phyloP scores from a whole-genome alignment of 2,113 vertebrate species.

The Arizona elegans region DNA sequence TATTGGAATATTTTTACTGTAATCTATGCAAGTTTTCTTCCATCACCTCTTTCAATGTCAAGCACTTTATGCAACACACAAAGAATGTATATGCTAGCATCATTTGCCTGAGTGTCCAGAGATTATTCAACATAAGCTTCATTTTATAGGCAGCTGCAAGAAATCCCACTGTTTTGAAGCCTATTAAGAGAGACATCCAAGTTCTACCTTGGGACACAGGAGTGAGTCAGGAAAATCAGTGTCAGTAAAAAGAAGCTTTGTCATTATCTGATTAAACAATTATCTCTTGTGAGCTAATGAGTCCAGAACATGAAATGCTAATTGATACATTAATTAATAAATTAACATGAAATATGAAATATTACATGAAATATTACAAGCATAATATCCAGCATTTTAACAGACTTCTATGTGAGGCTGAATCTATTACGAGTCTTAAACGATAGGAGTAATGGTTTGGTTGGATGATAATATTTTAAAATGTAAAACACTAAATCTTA shows the following conservation, averaged over 20 bases:
- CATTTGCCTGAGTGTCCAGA: not conserved
- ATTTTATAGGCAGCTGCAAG: not conserved
- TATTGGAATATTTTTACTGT: not conserved
- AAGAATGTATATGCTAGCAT: not conserved
- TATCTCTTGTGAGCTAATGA: not conserved
- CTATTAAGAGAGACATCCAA: not conserved
- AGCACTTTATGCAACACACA: not conserved
- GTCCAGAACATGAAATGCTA: not conserved
- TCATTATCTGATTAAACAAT: not conserved
- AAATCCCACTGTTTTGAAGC: not conserved
- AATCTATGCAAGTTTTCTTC: not conserved
- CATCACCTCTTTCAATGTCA: not conserved
- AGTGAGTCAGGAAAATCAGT: not conserved
- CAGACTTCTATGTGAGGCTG: not conserved
- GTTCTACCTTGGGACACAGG: not conserved
- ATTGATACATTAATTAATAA: not conserved
- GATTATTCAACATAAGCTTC: slow-evolving; percentile 1
- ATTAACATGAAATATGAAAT: not conserved
- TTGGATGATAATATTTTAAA: not conserved
- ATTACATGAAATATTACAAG: not conserved
- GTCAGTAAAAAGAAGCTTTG: not conserved
- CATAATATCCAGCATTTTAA: not conserved
- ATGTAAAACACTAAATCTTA: not conserved
- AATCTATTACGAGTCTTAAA: not conserved
- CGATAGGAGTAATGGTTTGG: not conserved